Evolutionary conservation across 37 sponge, comb jelly and placozoan genomes (phyloP).

Genomic region (Agelas oroides): DNA sequence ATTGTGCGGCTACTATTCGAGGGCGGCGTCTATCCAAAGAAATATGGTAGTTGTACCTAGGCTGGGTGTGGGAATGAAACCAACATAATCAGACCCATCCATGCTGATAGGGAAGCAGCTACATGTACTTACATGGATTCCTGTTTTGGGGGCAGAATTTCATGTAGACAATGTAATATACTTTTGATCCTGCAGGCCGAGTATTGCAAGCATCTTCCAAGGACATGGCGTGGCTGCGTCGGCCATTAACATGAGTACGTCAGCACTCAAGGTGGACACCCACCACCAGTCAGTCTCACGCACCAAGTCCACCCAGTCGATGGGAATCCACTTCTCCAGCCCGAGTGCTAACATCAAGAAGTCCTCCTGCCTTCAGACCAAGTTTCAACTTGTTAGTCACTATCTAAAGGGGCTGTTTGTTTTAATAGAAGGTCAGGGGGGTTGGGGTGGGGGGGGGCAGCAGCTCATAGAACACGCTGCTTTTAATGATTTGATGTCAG

Average conservation of each 20-base stretch:
- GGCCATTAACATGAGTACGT: constrained; percentile 63
- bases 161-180: background rate
- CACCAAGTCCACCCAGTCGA: constrained; percentile 32
- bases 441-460: no score
- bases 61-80: no score
- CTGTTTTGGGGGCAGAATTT: no score
- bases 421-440: background rate
- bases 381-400: constrained; percentile 88
- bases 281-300: constrained; percentile 47
- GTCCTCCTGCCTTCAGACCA: constrained; percentile 93
- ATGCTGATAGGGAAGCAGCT: no score
- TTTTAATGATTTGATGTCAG: no score
- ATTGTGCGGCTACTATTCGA: no score
- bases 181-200: constrained; percentile 14
- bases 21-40: no score
- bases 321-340: constrained; percentile 36
- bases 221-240: constrained; percentile 85
- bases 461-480: no score
- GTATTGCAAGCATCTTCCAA: constrained; percentile 78
- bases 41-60: no score
- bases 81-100: no score
- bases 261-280: constrained; percentile 65
- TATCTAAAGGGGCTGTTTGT: background rate
- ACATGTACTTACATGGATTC: no score
- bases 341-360: constrained; percentile 83